A percentile compares a stretch with the other conserved stretches of the same genome.
Conservation (phyloP, 1,140 invertebrate genomes). For the Drosophila kohkoa region DNA sequence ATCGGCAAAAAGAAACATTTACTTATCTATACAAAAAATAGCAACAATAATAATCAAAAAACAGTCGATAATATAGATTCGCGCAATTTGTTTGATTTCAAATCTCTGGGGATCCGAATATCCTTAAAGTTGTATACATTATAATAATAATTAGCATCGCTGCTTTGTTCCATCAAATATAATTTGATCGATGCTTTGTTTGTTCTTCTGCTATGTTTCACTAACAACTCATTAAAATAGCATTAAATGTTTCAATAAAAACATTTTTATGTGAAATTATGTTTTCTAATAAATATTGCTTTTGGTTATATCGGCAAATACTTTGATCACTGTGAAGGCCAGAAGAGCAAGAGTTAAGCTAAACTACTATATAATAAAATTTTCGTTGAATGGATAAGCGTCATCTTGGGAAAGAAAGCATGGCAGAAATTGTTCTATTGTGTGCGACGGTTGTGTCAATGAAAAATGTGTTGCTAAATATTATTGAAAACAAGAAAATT, state of each 20-base stretch:
- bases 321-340: conserved; percentile 16
- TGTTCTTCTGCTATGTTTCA: conserved; percentile 1
- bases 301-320: background rate
- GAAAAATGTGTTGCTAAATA: conserved; percentile 69
- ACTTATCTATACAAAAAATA: no score
- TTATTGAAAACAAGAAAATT: conserved; percentile 69
- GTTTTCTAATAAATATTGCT: background rate
- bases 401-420: conserved; percentile 2
- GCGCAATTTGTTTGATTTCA: no score
- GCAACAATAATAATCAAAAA: no score
- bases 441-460: conserved; percentile 45
- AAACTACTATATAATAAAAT: background rate
- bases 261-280: conserved; percentile 1
- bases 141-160: no score
- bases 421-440: conserved; percentile 42
- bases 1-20: no score
- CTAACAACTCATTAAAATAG: conserved; percentile 5
- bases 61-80: no score
- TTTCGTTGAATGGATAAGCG: conserved; percentile 4
- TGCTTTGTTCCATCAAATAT: no score
- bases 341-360: background rate
- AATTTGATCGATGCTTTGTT: no score
- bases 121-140: no score
- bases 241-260: conserved; percentile 3
- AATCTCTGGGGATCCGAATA: no score